Base-by-base conservation (phyloP, 2,888 invertebrate species). In the Lasioglossum oenotherae region DNA sequence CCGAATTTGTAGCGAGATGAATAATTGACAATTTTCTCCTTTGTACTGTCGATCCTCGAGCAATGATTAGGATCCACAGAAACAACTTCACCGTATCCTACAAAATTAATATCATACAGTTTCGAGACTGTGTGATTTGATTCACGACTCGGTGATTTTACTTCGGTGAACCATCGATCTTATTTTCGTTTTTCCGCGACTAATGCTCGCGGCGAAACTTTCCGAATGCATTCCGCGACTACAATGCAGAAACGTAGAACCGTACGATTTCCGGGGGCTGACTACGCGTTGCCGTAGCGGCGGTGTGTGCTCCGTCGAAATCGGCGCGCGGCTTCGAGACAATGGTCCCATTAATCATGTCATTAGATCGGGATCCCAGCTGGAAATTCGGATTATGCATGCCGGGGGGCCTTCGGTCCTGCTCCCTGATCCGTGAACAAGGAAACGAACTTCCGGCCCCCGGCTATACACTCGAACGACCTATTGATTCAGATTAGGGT, bases 291-390 rank as follows among this genome's bases (percentile, higher is more conserved):
- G 60, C 14, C 27, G 64, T 14, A 16, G 1, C 0, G 27, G n/a
- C 64, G 64, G 27, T 27, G 27, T 16, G 64, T 6, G 64, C 35
- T 75, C 57, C 5, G 12, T 38, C 46, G 46, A 67, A 76, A 72
- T 72, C 46, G 57, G 72, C n/a, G 81, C 69, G 72, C 19, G 69
- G 77, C 31, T 14, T 35, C 23, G 76, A 77, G 81, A 89, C 78
- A 89, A 89, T 86, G 77, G 76, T 77, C 67, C 82, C 84, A 81
- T 89, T 89, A 87, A 88, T 90, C 85, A 75, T 82, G 73, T 84
- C 82, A 79, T 89, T 85, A 87, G 85, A 78, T 76, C 78, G 81
- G 76, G 64, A 78, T 67, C 67, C 74, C 78, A 82, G 87, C 78
- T 89, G 86, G 83, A 86, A 89, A 88, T 88, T 85, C 79, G 72